A percentile compares a stretch with the other conserved stretches of the same genome.
These are phyloP conservation scores for Campylomormyrus tamandua DNA, from an alignment of 2,113 vertebrate genomes.

Conservation along the genomic window DNA sequence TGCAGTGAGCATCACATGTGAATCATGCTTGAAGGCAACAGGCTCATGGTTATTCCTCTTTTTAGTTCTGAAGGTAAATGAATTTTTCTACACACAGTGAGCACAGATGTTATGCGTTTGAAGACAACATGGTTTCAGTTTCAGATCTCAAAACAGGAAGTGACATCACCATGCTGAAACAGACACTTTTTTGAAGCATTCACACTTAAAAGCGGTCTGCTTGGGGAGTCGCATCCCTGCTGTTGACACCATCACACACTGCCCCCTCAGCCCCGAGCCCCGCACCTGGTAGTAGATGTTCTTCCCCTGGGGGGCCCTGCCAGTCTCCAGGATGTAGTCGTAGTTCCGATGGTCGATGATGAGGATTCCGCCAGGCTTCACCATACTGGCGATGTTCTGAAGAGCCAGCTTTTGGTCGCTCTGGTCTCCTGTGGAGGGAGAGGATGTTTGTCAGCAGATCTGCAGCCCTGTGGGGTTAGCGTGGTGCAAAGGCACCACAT, in stretches of 20 bases:
- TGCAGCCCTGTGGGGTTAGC: neutral
- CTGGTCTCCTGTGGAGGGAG: slow-evolving; percentile 74
- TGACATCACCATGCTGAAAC: too few species aligned
- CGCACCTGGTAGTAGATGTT: slow-evolving; percentile 97
- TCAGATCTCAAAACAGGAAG: neutral
- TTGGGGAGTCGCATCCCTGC: neutral
- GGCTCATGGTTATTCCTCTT: neutral
- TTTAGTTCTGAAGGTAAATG: neutral
- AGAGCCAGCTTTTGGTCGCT: slow-evolving; percentile 86
- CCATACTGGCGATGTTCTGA: slow-evolving; percentile 89
- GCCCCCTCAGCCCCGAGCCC: neutral
- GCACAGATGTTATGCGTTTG: neutral
- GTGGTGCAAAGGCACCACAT: neutral
- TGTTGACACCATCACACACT: neutral
- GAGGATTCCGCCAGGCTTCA: slow-evolving; percentile 77
- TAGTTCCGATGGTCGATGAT: slow-evolving; percentile 96
- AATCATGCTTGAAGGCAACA: neutral
- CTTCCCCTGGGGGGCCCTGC: slow-evolving; percentile 79
- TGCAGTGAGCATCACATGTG: neutral
- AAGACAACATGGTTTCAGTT: neutral
- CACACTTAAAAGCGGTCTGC: neutral
- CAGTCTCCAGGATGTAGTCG: slow-evolving; percentile 88
- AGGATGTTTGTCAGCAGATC: neutral
- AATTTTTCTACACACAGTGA: neutral
- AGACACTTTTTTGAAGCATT: neutral